Base-by-base conservation (phyloP, 2,797 vertebrate species). In the Rhincodon typus region DNA sequence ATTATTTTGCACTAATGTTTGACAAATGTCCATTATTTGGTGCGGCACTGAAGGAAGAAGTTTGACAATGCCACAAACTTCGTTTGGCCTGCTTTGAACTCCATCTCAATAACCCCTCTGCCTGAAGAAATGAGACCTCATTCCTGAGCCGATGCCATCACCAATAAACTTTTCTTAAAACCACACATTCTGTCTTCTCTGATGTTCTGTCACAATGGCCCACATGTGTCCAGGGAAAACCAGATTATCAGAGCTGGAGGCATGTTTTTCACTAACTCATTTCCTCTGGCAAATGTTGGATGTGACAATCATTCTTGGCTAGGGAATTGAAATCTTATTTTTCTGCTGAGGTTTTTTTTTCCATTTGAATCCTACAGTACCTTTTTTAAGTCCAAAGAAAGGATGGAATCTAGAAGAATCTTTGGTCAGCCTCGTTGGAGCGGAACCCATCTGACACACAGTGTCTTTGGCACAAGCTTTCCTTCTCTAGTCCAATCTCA, bases 181-280 rank as follows among this genome's bases (percentile, higher is more conserved):
- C 66, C 62, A 94, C 90, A 69, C 90, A 94, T 69, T 38, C 90
- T 69, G 57, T 25, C 66, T 21, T 69, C 66, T 67, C 57, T 42
- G 57, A 94, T 67, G 62, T 67, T 62, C 57, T 21, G 6, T 21
- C 42, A 96, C 57, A 93, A 96, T 74, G 57, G 77, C 30, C 69
- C 34, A 50, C 88, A 77, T 94, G 72, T 96, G 95, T 96, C 46
- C 53, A 53, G 23, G 23, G 50, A 74, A 72, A 96, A 53, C 50
- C 30, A 27, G 69, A 94, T 46, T 79, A 50, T 77, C 42, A 74
- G 70, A 0, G 21, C 72, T 77, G 53, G 69, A 79, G 67, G 50
- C 67, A 72, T 72, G 30, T 95, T 70, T 67, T 74, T 66, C 27
- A 3, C 34, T 19, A 91, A 62, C 6, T 91, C 53, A 53, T 53